phyloP scores from a whole-genome alignment of 2,888 invertebrate species.

The Epinotia nisella region DNA sequence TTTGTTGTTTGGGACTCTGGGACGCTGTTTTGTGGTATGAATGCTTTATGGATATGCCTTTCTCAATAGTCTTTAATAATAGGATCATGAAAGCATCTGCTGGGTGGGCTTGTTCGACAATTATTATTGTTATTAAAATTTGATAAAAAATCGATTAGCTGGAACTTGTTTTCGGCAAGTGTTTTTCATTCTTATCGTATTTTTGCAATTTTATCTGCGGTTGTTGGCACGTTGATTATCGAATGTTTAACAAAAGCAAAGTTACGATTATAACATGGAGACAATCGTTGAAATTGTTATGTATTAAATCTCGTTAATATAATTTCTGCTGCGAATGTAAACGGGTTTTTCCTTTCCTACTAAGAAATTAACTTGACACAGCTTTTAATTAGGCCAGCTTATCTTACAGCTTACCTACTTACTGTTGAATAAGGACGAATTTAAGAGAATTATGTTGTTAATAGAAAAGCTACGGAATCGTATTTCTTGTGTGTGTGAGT shows the following conservation, averaged over 20 bases:
- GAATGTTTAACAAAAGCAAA: conserved; percentile 47
- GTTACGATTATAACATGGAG: conserved; percentile 52
- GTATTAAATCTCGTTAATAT: not conserved
- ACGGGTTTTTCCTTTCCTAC: not conserved
- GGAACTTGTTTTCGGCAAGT: conserved; percentile 40
- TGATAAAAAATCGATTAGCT: conserved; percentile 28
- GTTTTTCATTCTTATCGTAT: conserved; percentile 56
- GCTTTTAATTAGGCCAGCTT: no score
- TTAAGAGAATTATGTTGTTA: no score
- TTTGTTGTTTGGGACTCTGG: conserved; percentile 1
- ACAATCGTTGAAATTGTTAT: conserved; percentile 55
- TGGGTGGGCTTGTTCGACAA: not conserved
- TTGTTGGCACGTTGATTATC: conserved; percentile 61
- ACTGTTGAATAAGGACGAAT: no score
- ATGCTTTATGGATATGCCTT: not conserved
- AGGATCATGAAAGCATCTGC: not conserved
- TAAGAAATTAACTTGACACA: no score
- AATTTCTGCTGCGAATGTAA: not conserved
- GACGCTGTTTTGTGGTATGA: not conserved
- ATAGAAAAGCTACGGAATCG: no score
- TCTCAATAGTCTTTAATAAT: not conserved
- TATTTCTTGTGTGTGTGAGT: no score
- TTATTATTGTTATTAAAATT: conserved; percentile 21
- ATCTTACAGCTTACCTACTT: no score
- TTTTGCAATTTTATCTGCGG: conserved; percentile 60